Evolutionary conservation across 2,113 vertebrate species (phyloP), one percentile per base, ranked within the genome.

Genomic region (Balaeniceps rex): DNA sequence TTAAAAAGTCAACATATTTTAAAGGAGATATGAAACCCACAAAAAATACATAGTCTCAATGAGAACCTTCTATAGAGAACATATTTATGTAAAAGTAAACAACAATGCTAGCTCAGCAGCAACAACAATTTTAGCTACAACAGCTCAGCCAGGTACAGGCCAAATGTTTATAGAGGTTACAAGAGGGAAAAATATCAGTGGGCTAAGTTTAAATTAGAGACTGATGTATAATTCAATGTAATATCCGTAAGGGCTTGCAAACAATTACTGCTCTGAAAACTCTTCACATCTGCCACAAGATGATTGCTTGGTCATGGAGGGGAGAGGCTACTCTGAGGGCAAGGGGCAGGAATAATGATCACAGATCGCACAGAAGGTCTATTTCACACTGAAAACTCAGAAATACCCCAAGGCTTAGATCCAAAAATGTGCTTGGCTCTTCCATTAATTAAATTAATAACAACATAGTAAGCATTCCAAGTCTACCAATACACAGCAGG

Each of bases 401-500:
- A 90, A 93, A 72, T 58, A 83, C 3, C 16, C 47, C 42, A 80
- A 65, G 70, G 49, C 49, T 71, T 93, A 44, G 44, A 85, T 68
- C n/a, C 11, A 55, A 89, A 85, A 69, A 44, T 72, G 22, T 83
- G 19, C 19, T 52, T 76, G 70, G 19, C 42, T 92, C 76, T 78
- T 88, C 87, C 51, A 84, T 75, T 81, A 92, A 93, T 92, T 88
- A 87, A 65, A 80, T 81, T 75, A 86, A 77, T 78, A 94, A 42
- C 26, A 68, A 93, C 11, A 58, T 12, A 80, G 64, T 83, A 81
- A 79, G 61, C 21, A 55, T 92, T 88, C 51, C 29, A 75, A 63
- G 31, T 79, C 74, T 65, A 88, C 58, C 40, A 65, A 64, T 33
- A 72, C 31, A 64, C 42, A 80, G 63, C 42, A 90, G 75, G 75